Conservation (phyloP, 2,113 vertebrate genomes). For the Dipodomys ordii region DNA sequence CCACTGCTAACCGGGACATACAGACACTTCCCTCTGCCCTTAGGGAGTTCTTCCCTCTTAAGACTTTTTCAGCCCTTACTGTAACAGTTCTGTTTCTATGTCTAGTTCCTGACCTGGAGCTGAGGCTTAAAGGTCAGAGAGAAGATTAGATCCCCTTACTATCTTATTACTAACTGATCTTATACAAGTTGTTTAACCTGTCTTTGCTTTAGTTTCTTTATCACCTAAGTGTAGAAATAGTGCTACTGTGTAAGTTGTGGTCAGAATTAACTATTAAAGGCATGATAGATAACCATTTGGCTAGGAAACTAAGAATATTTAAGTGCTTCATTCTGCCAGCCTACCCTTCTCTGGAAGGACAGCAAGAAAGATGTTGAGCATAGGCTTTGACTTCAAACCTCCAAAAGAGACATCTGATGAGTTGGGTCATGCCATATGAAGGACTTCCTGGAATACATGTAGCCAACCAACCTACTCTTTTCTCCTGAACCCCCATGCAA, state of each 20-base stretch:
- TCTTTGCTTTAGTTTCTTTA: constrained; percentile 14
- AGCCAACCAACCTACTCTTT: neutral
- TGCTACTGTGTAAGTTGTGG: neutral
- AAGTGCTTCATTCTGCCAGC: neutral
- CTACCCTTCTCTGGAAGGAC: neutral
- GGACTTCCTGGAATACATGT: neutral
- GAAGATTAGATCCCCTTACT: neutral
- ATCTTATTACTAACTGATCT: constrained; percentile 16
- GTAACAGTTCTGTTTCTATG: neutral
- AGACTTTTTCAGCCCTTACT: neutral
- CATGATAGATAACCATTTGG: neutral
- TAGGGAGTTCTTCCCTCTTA: neutral
- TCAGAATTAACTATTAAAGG: constrained; percentile 3
- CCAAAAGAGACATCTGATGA: neutral
- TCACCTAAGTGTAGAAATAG: neutral
- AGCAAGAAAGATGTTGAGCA: neutral
- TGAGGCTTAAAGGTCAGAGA: neutral
- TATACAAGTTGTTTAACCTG: neutral
- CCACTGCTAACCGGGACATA: neutral
- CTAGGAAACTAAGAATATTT: constrained; percentile 12
- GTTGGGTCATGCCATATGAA: neutral
- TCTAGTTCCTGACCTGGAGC: neutral
- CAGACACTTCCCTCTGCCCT: neutral
- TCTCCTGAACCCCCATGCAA: neutral
- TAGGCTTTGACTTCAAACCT: neutral